Evolutionary conservation across 2,888 invertebrate genomes (phyloP).

Genomic region (Bembecia ichneumoniformis): DNA sequence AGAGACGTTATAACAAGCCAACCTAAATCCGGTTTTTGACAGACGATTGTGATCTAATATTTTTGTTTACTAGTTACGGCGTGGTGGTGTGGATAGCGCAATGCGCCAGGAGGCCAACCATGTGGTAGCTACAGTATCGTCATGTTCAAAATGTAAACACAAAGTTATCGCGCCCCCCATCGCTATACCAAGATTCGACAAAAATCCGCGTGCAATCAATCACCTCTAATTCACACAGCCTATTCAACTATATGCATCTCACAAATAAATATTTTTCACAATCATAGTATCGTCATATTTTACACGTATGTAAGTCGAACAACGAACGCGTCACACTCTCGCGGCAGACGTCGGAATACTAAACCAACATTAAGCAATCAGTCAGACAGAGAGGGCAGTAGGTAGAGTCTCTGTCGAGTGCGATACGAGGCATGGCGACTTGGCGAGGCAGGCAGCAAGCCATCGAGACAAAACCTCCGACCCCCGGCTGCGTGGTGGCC

Average conservation of each 20-base stretch:
- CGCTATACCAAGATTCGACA: constrained; percentile 16
- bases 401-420: constrained; percentile 23
- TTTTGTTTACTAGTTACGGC: constrained; percentile 31
- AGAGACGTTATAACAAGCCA: too few relatives aligned
- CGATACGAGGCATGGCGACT: constrained; percentile 18
- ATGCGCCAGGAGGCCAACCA: constrained; percentile 32
- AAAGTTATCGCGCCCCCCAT: constrained; percentile 15
- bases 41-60: constrained; percentile 10
- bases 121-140: constrained; percentile 32
- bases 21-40: not conserved
- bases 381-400: constrained; percentile 45
- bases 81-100: constrained; percentile 27
- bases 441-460: too few relatives aligned
- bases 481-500: constrained; percentile 14
- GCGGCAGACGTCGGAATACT: constrained; percentile 40
- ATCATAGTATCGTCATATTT: not conserved
- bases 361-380: constrained; percentile 51
- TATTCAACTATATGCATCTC: constrained; percentile 24
- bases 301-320: constrained; percentile 17
- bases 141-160: constrained; percentile 45
- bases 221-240: constrained; percentile 13
- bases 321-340: constrained; percentile 45
- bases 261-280: constrained; percentile 2
- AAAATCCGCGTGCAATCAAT: constrained; percentile 10
- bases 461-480: too few relatives aligned